A percentile compares a stretch with the other conserved stretches of the same genome.
Evolutionary conservation across 2,797 vertebrate genomes (phyloP).

Genomic region (Acrossocheilus wenchowensis): DNA sequence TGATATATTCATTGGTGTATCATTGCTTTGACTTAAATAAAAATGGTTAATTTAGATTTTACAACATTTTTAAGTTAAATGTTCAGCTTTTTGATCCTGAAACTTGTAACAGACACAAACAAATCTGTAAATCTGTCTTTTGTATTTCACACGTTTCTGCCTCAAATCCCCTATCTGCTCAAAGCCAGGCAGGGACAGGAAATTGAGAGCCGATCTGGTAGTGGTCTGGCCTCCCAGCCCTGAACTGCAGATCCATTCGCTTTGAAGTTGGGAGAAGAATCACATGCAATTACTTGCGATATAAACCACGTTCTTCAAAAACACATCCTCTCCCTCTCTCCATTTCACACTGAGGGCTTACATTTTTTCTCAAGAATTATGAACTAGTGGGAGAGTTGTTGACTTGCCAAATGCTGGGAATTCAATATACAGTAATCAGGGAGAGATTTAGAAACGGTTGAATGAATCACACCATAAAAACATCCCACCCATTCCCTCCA

Average conservation of each 20-base stretch:
- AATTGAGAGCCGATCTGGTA: conserved; percentile 75
- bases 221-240: conserved; percentile 75
- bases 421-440: conserved; percentile 35
- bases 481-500: conserved; percentile 35
- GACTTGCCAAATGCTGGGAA: conserved; percentile 33
- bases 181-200: conserved; percentile 78
- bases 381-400: conserved; percentile 25
- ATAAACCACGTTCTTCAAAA: conserved; percentile 73
- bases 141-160: conserved; percentile 56
- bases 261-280: conserved; percentile 79
- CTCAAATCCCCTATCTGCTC: conserved; percentile 44
- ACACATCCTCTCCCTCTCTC: conserved; percentile 68
- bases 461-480: conserved; percentile 35
- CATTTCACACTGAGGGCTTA: conserved; percentile 26
- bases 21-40: conserved; percentile 6
- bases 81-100: background rate
- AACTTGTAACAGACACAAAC: background rate
- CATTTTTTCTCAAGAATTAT: conserved; percentile 22
- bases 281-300: conserved; percentile 76
- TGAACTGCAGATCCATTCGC: conserved; percentile 70
- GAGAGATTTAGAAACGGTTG: conserved; percentile 25
- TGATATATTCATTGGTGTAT: background rate
- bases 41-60: conserved; percentile 13
- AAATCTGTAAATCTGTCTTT: conserved; percentile 51
- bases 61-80: background rate